Base-by-base conservation (phyloP, 2,888 invertebrate species). In the Drosophila stalkeri region DNA sequence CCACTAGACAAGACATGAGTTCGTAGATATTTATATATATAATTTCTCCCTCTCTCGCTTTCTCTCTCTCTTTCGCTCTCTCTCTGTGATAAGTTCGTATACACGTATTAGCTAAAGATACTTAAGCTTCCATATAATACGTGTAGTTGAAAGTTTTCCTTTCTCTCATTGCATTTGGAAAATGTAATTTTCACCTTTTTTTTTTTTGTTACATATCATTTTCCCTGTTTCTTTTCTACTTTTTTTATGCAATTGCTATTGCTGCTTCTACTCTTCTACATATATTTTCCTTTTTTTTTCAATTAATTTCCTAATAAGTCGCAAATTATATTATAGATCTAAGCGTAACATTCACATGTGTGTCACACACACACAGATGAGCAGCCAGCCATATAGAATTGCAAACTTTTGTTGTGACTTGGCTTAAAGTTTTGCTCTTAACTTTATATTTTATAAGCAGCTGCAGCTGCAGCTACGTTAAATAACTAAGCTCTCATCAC, bases 131-230 rank as follows among this genome's bases (percentile, higher is more conserved):
- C 72, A 75, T 83, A 74, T 82, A 77, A 86, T 74, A 71, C 75
- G 81, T 77, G 72, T 72, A 73, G 65, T 67, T 72, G 59, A 18
- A 23, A 20, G 16, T 41, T 39, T 16, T 16, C 16, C 23, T 16
- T 14, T 11, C 14, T 5, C 52, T 23, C 35, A 9, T 20, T 41
- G 9, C 20, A 11, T 59, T 64, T 7, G 49, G 61, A 46, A 74
- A 77, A 77, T 80, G 77, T 62, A 87, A 77, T 85, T 87, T 85
- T 73, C 82, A 90, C 74, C 83, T 75, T 27, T 85, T 62, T 75
- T 75, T 85, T 62, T 72, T 74, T 63, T 56, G 66, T 81, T 64
- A 52, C 57, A 49, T 73, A 69, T 87, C 89, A 86, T 86, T 89
- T 89, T 82, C 51, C 62, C 33, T 37, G 14, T 16, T 39, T 37